phyloP scores from a whole-genome alignment of 37 sponge, comb jelly and placozoan genomes.

The Hexactinellida sp. region DNA sequence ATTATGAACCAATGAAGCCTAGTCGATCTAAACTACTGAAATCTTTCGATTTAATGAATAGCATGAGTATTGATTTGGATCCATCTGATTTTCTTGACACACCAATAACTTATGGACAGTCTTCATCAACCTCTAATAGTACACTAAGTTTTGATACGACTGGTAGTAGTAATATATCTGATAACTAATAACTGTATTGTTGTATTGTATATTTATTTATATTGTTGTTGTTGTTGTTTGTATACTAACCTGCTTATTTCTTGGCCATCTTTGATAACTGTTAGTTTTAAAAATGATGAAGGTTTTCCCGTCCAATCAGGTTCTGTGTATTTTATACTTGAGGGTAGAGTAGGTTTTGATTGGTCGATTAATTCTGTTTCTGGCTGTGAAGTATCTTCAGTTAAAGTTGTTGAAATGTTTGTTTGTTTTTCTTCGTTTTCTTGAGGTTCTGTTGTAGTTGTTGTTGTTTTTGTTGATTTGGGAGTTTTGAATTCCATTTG shows the following conservation, averaged over 20 bases:
- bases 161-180: background rate
- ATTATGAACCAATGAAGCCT: background rate
- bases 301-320: background rate
- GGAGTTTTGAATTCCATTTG: slow-evolving; percentile 4
- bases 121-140: background rate
- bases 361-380: background rate
- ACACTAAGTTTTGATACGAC: background rate
- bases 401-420: too few species aligned
- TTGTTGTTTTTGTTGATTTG: background rate
- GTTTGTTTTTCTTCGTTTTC: too few species aligned
- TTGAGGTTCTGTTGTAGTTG: too few species aligned
- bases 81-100: background rate
- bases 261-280: background rate
- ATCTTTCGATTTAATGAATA: background rate
- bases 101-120: background rate
- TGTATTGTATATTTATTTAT: background rate
- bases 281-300: background rate
- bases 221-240: background rate
- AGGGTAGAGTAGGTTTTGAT: background rate
- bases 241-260: background rate
- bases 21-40: background rate
- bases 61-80: slow-evolving; percentile 3
- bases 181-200: background rate
- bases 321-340: background rate
- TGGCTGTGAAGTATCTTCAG: background rate